A percentile compares a stretch with the other conserved stretches of the same genome.
phyloP scores from a whole-genome alignment of 1,140 invertebrate genomes.

The Hylaeus anthracinus region DNA sequence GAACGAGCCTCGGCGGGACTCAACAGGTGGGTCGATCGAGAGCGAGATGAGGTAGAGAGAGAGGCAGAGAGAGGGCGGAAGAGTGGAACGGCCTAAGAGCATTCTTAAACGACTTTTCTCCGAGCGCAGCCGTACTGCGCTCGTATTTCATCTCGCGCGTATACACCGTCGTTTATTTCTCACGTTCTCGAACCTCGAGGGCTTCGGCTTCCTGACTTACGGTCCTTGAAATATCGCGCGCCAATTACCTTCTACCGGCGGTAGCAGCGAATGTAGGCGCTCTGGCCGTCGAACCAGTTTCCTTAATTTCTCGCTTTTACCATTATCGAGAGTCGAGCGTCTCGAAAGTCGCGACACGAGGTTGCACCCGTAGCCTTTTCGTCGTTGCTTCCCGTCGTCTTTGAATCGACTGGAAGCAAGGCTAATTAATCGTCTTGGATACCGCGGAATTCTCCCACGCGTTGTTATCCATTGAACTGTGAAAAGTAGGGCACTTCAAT shows the following conservation, averaged over 20 bases:
- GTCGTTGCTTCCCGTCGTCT: not conserved
- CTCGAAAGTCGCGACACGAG: not conserved
- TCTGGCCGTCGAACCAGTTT: conserved; percentile 9
- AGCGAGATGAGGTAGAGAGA: conserved; percentile 16
- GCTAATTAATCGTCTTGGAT: too few species aligned
- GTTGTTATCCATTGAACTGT: too few species aligned
- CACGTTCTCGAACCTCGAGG: conserved; percentile 57
- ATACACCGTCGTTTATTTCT: conserved; percentile 56
- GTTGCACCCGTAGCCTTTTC: not conserved
- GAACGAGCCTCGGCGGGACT: conserved; percentile 30
- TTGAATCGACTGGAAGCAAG: too few species aligned
- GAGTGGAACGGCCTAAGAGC: conserved; percentile 7
- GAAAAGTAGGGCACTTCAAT: too few species aligned
- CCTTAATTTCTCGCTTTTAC: not conserved
- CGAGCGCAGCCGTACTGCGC: conserved; percentile 45
- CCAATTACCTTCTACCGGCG: conserved; percentile 33
- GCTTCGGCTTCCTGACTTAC: conserved; percentile 62
- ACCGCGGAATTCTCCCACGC: too few species aligned
- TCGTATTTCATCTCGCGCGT: conserved; percentile 61
- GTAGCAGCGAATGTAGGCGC: not conserved
- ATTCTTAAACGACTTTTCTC: conserved; percentile 59
- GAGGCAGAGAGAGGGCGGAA: not conserved
- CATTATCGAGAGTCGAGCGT: too few species aligned
- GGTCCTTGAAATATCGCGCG: conserved; percentile 43
- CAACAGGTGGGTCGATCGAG: conserved; percentile 62